Conservation (phyloP, 2,113 vertebrate species). For the Murina feae region DNA sequence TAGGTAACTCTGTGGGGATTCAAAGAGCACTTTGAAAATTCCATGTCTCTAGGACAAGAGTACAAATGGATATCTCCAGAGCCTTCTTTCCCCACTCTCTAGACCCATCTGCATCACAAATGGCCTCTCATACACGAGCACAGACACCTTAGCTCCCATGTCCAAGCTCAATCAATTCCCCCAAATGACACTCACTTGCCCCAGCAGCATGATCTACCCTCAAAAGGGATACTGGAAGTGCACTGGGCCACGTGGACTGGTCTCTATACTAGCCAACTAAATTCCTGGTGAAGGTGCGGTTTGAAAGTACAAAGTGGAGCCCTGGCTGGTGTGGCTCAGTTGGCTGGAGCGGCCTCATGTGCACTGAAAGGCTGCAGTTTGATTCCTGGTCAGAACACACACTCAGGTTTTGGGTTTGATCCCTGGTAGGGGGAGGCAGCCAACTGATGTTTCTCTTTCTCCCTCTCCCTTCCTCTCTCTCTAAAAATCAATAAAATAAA, state of each 20-base stretch:
- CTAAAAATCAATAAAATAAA: too few relatives aligned
- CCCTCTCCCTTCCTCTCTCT: too few relatives aligned
- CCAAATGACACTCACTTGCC: not conserved
- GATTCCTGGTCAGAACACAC: too few relatives aligned
- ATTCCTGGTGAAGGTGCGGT: not conserved
- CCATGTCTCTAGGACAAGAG: not conserved
- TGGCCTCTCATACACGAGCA: not conserved
- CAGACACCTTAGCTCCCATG: not conserved
- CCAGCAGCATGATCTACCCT: not conserved
- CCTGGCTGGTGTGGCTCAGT: too few relatives aligned
- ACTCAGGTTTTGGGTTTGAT: too few relatives aligned
- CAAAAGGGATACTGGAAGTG: not conserved
- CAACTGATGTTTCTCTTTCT: too few relatives aligned
- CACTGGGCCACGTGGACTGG: not conserved
- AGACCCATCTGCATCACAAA: not conserved
- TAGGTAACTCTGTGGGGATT: not conserved
- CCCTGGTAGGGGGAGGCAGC: too few relatives aligned
- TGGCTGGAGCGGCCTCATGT: too few relatives aligned
- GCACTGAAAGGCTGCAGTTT: too few relatives aligned
- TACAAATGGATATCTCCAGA: not conserved
- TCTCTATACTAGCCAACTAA: not conserved
- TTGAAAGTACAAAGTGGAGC: not conserved
- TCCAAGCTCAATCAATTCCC: not conserved
- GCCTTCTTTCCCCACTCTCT: not conserved
- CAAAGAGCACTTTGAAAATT: not conserved